A percentile compares a stretch with the other conserved stretches of the same genome.
Evolutionary conservation across 2,797 vertebrate genomes (phyloP).

Genomic region (Aviceda leuphotes): DNA sequence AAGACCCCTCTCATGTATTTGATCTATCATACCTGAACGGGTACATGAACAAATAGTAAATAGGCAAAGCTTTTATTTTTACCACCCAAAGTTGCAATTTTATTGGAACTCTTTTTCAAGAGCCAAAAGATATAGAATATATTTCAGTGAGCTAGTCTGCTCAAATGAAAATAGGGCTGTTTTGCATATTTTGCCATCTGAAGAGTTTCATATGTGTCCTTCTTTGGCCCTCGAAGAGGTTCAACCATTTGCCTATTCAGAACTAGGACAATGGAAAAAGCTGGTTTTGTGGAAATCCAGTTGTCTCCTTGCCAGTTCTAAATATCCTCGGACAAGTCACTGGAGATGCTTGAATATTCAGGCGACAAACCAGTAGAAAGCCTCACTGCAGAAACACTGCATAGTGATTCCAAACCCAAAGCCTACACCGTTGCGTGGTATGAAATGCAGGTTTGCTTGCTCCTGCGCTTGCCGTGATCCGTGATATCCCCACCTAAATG

Average conservation of each 20-base stretch:
- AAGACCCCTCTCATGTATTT: background rate
- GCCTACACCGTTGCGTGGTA: rapidly evolving
- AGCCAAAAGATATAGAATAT: background rate
- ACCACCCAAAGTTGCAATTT: background rate
- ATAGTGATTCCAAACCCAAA: background rate
- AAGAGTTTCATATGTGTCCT: background rate
- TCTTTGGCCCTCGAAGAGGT: background rate
- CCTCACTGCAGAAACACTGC: background rate
- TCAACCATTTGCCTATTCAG: background rate
- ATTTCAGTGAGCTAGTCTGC: background rate
- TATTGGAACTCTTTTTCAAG: background rate
- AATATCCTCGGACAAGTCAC: background rate
- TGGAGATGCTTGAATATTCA: background rate
- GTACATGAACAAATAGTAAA: background rate
- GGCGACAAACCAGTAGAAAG: background rate
- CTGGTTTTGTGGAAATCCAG: background rate
- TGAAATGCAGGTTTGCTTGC: background rate
- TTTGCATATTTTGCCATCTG: background rate
- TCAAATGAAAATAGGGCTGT: background rate
- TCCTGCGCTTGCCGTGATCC: background rate
- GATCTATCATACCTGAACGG: background rate
- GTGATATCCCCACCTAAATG: background rate
- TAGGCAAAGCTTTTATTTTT: background rate
- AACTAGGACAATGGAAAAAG: background rate
- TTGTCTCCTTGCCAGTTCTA: background rate